These are phyloP conservation scores for Chaitophorus viminalis DNA, from an alignment of 2,888 invertebrate genomes.

Conservation along the genomic window DNA sequence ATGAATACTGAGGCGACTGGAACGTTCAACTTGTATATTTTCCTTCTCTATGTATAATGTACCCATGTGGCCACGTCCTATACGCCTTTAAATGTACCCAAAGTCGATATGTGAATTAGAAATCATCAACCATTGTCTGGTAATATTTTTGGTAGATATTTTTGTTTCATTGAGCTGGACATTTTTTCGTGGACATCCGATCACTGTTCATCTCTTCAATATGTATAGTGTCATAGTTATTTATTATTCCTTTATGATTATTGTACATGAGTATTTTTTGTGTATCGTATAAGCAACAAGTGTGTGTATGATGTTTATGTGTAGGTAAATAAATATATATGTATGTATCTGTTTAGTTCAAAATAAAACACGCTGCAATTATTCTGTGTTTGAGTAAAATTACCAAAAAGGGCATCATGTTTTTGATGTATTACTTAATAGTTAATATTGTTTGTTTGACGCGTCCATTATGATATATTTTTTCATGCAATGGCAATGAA, in stretches of 20 bases:
- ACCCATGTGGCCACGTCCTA: too few species aligned
- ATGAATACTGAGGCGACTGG: not conserved
- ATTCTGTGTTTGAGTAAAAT: constrained; percentile 15
- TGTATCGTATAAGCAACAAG: constrained; percentile 47
- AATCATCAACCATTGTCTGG: constrained; percentile 48
- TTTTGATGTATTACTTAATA: too few species aligned
- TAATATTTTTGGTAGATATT: constrained; percentile 38
- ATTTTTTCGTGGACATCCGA: constrained; percentile 19
- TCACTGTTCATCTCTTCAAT: not conserved
- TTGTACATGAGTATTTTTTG: not conserved
- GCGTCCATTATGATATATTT: constrained; percentile 3
- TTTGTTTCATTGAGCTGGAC: constrained; percentile 3
- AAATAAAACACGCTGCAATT: not conserved
- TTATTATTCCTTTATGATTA: not conserved
- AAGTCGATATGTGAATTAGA: constrained; percentile 14
- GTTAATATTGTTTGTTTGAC: constrained; percentile 6
- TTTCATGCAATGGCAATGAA: not conserved
- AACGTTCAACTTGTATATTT: constrained; percentile 18
- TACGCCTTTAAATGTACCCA: not conserved
- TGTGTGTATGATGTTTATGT: too few species aligned
- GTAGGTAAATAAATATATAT: too few species aligned
- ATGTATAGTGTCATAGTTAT: not conserved
- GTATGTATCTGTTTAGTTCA: too few species aligned
- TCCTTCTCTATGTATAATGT: not conserved
- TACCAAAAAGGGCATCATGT: constrained; percentile 12